Conservation (phyloP, 2,797 vertebrate species). For the Coregonus ussuriensis region DNA sequence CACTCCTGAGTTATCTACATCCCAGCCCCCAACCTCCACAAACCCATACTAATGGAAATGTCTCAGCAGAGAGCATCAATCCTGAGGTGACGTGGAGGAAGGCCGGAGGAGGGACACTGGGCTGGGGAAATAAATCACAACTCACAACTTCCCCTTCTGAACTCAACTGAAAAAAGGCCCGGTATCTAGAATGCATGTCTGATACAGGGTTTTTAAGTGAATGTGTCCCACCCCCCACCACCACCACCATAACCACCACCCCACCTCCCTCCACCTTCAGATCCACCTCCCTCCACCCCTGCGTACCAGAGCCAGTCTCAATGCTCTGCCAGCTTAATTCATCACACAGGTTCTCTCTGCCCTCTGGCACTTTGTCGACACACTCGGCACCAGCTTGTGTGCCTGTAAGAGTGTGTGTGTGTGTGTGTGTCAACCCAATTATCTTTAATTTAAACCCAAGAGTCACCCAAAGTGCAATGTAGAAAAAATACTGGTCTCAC, state of each 20-base stretch:
- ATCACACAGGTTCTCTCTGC: conserved; percentile 46
- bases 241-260: conserved; percentile 15
- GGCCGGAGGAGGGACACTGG: conserved; percentile 60
- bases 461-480: neutral
- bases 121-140: conserved; percentile 70
- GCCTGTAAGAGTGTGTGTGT: conserved; percentile 1
- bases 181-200: conserved; percentile 62
- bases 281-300: conserved; percentile 18
- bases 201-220: conserved; percentile 69
- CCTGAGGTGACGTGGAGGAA: conserved; percentile 61
- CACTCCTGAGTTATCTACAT: conserved; percentile 69
- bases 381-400: neutral
- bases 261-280: conserved; percentile 18
- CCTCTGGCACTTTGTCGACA: conserved; percentile 15
- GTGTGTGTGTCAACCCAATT: neutral
- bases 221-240: conserved; percentile 29
- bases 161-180: conserved; percentile 20
- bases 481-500: no score
- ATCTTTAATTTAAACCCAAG: neutral
- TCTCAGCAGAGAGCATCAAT: conserved; percentile 64
- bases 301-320: conserved; percentile 5
- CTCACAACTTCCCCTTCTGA: neutral
- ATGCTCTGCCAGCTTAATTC: conserved; percentile 57
- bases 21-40: conserved; percentile 26
- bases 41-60: conserved; percentile 65